Base-by-base conservation (phyloP, 1,140 invertebrate species). In the Temnothorax nylanderi region DNA sequence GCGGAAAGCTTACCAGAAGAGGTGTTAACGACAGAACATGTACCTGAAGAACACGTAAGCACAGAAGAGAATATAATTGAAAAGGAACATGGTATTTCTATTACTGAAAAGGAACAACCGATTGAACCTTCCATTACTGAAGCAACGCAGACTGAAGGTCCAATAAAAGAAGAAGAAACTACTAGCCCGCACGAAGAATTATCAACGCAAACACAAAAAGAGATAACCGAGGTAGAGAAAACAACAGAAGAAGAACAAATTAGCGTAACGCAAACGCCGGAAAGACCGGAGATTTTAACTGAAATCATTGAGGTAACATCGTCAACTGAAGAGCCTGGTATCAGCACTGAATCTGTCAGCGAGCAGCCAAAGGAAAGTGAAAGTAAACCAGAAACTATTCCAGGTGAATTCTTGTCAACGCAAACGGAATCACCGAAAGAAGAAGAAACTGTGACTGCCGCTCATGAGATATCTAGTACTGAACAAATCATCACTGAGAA, bases 71-170 rank as follows among this genome's bases (percentile, higher is more conserved):
- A 51, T 37, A 13, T 76, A 1, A 69, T 74, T 18, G 87, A 90
- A 72, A 60, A 85, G 74, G 92, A 96, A 96, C 88, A 95, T 95
- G 89, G 69, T 26, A 6, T 26, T 21, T 10, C 44, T 37, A 13
- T 2, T 13, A 13, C 26, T n/a, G 37, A 92, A 89, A 88, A 88
- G 41, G 71, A 85, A 76, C 86, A 89, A 58, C 51, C 92, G 56
- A 91, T 89, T 44, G 88, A 90, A 87, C 41, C 56, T 51, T 5
- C 89, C 16, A 37, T 54, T 34, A 74, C 47, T 10, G 87, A 89
- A 58, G 64, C 84, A 88, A 67, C 56, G 4, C 54, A 80, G 37
- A 88, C 88, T 8, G 65, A 85, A 76, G 34, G 11, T 41, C 32
- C 86, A 32, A 21, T 90, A 82, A 8, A 41, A 41, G 13, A 74